Conservation (phyloP, 2,888 invertebrate genomes). For the Thysanoteuthis rhombus region DNA sequence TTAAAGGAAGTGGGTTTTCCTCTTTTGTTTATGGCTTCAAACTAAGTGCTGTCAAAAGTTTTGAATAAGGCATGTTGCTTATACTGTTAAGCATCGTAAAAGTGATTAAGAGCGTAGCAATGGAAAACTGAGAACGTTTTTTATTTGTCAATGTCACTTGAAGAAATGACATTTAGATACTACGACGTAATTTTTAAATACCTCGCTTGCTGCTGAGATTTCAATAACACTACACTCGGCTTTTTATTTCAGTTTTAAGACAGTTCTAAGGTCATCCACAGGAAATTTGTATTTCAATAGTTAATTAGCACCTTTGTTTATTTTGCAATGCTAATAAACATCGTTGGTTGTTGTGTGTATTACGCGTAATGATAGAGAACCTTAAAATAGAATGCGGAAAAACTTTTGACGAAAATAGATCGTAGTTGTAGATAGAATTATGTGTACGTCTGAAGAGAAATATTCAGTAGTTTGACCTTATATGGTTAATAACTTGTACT, state of each 20-base stretch:
- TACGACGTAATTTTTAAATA: constrained; percentile 12
- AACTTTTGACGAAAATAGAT: no score
- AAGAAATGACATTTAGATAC: background rate
- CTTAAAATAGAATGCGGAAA: no score
- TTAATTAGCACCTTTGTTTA: no score
- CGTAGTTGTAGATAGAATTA: no score
- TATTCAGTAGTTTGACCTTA: no score
- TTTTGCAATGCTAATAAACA: no score
- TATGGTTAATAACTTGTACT: no score
- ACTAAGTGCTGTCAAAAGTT: background rate
- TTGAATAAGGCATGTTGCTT: background rate
- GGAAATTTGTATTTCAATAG: no score
- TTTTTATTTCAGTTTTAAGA: background rate
- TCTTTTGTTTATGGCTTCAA: background rate
- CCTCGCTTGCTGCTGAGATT: background rate
- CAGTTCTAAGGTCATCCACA: no score
- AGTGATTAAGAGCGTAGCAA: background rate
- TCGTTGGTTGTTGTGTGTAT: no score
- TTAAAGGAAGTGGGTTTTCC: background rate
- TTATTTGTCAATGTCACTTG: background rate
- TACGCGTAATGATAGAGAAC: no score
- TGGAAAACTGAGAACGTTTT: background rate
- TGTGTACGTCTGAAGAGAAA: no score
- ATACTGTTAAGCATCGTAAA: background rate
- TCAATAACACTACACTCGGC: background rate